Percentiles rank a stretch among this genome's conserved stretches.
Evolutionary conservation across 2,888 invertebrate species (phyloP).

Genomic region (Synergus itoensis): DNA sequence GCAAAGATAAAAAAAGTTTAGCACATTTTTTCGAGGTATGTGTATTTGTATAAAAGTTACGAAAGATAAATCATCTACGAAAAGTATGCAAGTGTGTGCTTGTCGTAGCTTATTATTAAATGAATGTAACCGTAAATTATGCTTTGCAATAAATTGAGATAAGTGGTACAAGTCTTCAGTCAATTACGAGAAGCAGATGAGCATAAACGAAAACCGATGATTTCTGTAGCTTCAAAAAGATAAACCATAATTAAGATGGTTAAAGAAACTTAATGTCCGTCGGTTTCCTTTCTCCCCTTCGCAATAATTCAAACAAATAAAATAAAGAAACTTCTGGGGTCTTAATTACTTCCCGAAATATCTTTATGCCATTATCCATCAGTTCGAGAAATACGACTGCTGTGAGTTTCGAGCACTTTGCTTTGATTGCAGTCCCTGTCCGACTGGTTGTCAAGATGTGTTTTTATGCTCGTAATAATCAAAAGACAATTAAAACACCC

Average conservation of each 20-base stretch:
- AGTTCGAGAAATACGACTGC: conserved; percentile 9
- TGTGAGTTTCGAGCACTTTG: neutral
- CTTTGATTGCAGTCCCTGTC: neutral
- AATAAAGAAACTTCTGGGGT: conserved; percentile 10
- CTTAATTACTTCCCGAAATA: conserved; percentile 32
- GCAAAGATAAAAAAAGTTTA: neutral
- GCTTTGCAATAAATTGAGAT: conserved; percentile 29
- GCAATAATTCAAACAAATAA: conserved; percentile 5
- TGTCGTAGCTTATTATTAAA: conserved; percentile 33
- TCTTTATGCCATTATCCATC: conserved; percentile 14
- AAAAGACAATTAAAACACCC: neutral
- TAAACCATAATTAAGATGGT: conserved; percentile 34
- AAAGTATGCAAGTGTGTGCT: neutral
- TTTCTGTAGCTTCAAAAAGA: conserved; percentile 35
- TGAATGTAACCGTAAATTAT: conserved; percentile 36
- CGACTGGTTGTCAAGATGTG: neutral
- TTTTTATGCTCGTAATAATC: conserved; percentile 5
- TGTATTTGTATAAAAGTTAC: neutral
- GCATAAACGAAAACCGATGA: conserved; percentile 34
- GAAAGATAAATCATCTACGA: conserved; percentile 3
- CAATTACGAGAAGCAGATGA: conserved; percentile 36
- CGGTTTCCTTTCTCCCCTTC: neutral
- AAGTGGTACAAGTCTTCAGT: conserved; percentile 38
- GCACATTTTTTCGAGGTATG: neutral
- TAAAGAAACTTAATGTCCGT: conserved; percentile 19